Evolutionary conservation across 2,113 vertebrate species (phyloP).

Genomic region (Chaetodon auriga): DNA sequence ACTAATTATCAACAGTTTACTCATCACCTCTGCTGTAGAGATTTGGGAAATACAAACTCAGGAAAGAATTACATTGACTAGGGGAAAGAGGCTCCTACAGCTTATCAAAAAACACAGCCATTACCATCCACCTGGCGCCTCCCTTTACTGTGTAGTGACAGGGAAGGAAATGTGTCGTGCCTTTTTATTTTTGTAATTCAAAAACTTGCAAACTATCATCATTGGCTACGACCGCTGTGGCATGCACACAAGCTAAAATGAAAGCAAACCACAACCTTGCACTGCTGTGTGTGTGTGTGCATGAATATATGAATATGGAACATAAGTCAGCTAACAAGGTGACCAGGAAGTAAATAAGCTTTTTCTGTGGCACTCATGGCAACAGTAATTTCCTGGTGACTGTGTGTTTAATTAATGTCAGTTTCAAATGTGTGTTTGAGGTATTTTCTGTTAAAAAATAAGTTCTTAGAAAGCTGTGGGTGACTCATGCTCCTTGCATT

Average conservation of each 20-base stretch:
- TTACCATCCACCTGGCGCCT: background rate
- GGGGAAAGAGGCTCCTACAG: background rate
- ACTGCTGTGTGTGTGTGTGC: background rate
- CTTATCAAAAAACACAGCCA: background rate
- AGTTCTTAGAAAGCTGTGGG: background rate
- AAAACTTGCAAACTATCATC: background rate
- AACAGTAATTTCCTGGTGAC: no score
- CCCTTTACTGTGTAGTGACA: background rate
- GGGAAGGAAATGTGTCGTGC: background rate
- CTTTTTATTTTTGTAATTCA: background rate
- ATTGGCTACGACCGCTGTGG: no score
- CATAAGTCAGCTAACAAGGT: background rate
- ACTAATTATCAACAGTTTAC: background rate
- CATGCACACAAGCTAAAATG: background rate
- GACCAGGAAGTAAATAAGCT: background rate
- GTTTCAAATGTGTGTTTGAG: no score
- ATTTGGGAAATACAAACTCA: background rate
- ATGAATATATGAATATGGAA: background rate
- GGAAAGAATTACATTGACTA: background rate
- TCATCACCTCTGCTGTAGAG: background rate
- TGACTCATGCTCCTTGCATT: background rate
- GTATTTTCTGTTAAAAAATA: background rate
- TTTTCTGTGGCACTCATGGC: no score
- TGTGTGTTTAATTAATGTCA: no score
- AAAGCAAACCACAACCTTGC: background rate